Conservation (phyloP, 2,888 invertebrate genomes). For the Caenorhabditis uteleia region DNA sequence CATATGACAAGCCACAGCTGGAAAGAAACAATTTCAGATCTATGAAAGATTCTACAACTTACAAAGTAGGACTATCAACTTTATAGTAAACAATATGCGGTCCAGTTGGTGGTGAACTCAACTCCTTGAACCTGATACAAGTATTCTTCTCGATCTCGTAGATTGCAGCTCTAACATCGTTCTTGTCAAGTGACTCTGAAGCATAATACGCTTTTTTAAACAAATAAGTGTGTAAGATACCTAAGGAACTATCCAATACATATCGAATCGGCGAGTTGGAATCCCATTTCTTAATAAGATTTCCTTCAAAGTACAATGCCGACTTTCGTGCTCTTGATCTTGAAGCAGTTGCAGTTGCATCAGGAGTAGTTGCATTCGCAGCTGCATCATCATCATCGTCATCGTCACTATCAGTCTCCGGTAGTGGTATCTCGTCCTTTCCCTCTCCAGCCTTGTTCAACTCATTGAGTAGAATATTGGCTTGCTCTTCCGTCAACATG, state of each 20-base stretch:
- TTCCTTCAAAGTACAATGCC: conserved; percentile 54
- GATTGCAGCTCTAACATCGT: conserved; percentile 56
- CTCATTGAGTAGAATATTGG: conserved; percentile 62
- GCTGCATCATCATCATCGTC: conserved; percentile 10
- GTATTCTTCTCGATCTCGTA: conserved; percentile 61
- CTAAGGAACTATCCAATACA: conserved; percentile 58
- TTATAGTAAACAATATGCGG: conserved; percentile 63
- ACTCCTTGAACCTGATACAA: conserved; percentile 57
- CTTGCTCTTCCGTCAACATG: conserved; percentile 64
- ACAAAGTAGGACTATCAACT: conserved; percentile 60
- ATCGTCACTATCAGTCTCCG: no score
- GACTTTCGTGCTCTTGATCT: conserved; percentile 22
- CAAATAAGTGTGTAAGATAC: conserved; percentile 40
- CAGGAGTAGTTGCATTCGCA: conserved; percentile 8
- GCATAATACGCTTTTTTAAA: no score
- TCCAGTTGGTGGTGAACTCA: conserved; percentile 44
- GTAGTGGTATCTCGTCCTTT: conserved; percentile 36
- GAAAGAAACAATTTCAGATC: conserved; percentile 9
- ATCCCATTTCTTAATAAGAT: conserved; percentile 60
- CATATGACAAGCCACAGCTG: conserved; percentile 67
- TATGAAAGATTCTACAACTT: conserved; percentile 8
- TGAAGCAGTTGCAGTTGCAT: background rate
- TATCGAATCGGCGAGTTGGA: conserved; percentile 57
- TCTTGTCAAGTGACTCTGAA: conserved; percentile 55
- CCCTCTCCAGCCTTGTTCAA: conserved; percentile 53